Base-by-base conservation (phyloP, 2,113 vertebrate genomes). In the Geothlypis trichas region DNA sequence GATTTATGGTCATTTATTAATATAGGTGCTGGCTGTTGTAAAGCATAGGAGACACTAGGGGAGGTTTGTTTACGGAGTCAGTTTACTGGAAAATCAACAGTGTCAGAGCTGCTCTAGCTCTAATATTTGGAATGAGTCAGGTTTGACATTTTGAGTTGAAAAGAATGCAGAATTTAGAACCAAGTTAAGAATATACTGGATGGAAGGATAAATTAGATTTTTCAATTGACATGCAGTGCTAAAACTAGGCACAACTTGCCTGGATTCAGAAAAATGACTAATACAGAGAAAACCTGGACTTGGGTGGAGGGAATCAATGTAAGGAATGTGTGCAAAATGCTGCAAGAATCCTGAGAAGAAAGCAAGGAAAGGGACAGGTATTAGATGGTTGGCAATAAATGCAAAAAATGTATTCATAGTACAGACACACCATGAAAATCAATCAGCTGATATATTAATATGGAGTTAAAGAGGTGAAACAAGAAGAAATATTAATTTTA, bases 251-350 rank as follows among this genome's bases (percentile, higher is more conserved):
- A 77, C 75, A 90, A 77, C 87, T 90, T 93, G 83, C 66, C 68
- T 93, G 66, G 37, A 87, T 89, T 95, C 83, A 57, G 85, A 86
- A 81, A 87, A 86, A 89, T 95, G 83, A 96, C 96, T 96, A 95
- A 94, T 94, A 76, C 28, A 86, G 92, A 37, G 81, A 85, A 86
- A 92, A 86, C 23, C 16, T 62, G 72, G 44, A 68, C 15, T 30
- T 90, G 39, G 15, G 59, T 77, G 37, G 61, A 75, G 59, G 65
- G 26, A 92, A 21, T 90, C 17, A 11, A 10, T 51, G 42, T 63
- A 87, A 19, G 33, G 30, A 67, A 57, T 37, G 17, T 57, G 20
- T 78, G 28, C 66, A 82, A 78, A 91, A 91, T 1, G 9, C 33
- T 66, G 0, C 41, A 59, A 16, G 27, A 57, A 52, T 67, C 28